These are phyloP conservation scores for Stylophora pistillata DNA, from an alignment of 64 coral and sea anemone genomes.

Conservation along the genomic window DNA sequence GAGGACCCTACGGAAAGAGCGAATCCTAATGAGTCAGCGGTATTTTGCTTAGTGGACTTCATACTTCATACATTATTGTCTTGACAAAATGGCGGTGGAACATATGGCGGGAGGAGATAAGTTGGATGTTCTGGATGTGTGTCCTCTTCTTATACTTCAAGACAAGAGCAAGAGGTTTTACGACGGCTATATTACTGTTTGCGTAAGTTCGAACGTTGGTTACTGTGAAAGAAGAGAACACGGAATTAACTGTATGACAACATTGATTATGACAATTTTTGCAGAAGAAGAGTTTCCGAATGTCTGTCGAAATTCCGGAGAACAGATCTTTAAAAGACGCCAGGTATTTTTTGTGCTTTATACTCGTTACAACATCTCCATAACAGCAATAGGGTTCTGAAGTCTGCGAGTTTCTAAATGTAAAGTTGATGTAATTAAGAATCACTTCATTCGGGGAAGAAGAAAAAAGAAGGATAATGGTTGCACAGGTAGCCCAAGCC, in stretches of 20 bases:
- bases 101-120: background rate
- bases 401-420: no score
- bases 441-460: no score
- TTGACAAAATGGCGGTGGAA: slow-evolving; percentile 54
- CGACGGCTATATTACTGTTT: slow-evolving; percentile 73
- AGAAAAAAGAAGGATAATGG: no score
- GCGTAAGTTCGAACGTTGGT: slow-evolving; percentile 57
- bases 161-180: slow-evolving; percentile 62
- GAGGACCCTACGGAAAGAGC: no score
- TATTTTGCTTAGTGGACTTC: background rate
- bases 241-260: no score
- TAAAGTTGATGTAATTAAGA: no score
- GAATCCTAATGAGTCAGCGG: background rate
- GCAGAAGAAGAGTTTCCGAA: slow-evolving; percentile 73
- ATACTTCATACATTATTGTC: background rate
- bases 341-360: slow-evolving; percentile 19
- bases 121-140: slow-evolving; percentile 69
- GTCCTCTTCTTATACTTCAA: slow-evolving; percentile 81
- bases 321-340: slow-evolving; percentile 64
- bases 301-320: slow-evolving; percentile 71
- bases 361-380: background rate
- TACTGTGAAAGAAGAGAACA: background rate
- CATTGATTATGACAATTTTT: background rate
- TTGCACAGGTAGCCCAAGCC: no score
- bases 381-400: no score